These are phyloP conservation scores for Drosophila borealis DNA, from an alignment of 2,888 invertebrate species.

Conservation along the genomic window DNA sequence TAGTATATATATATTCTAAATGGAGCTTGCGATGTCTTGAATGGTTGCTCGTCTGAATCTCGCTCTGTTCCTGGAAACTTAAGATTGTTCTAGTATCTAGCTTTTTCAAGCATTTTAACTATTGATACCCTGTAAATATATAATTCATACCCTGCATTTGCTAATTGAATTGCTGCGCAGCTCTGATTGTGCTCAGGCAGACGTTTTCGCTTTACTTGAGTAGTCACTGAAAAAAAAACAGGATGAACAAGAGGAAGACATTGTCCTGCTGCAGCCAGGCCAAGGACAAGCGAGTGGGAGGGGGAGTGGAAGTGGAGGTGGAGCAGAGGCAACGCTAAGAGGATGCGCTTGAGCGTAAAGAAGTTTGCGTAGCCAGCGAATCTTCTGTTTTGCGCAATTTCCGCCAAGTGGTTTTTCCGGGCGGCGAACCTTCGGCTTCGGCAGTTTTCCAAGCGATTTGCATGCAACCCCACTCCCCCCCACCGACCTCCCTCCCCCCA, in stretches of 20 bases:
- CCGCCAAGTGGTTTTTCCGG: conserved; percentile 59
- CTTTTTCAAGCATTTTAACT: too few species aligned
- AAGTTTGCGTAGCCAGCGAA: conserved; percentile 15
- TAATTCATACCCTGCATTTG: not conserved
- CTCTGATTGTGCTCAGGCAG: conserved; percentile 18
- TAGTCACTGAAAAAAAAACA: not conserved
- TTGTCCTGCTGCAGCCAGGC: conserved; percentile 18
- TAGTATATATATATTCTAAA: too few species aligned
- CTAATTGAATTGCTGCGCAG: conserved; percentile 20
- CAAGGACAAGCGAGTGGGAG: not conserved
- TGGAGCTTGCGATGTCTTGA: too few species aligned
- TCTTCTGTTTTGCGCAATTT: conserved; percentile 41
- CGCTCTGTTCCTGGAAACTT: too few species aligned
- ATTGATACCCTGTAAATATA: too few species aligned
- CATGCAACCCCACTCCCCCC: conserved; percentile 6
- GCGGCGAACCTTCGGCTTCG: conserved; percentile 23
- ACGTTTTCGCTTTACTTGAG: not conserved
- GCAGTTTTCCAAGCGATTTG: conserved; percentile 52
- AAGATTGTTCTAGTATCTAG: too few species aligned
- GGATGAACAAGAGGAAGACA: not conserved
- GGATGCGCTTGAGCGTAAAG: conserved; percentile 41
- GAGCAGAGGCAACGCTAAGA: conserved; percentile 12
- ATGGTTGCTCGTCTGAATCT: too few species aligned
- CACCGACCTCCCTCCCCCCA: too few species aligned
- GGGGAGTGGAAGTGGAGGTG: not conserved